Evolutionary conservation across 2,888 invertebrate genomes (phyloP).

Genomic region (Flexamia atlantica): DNA sequence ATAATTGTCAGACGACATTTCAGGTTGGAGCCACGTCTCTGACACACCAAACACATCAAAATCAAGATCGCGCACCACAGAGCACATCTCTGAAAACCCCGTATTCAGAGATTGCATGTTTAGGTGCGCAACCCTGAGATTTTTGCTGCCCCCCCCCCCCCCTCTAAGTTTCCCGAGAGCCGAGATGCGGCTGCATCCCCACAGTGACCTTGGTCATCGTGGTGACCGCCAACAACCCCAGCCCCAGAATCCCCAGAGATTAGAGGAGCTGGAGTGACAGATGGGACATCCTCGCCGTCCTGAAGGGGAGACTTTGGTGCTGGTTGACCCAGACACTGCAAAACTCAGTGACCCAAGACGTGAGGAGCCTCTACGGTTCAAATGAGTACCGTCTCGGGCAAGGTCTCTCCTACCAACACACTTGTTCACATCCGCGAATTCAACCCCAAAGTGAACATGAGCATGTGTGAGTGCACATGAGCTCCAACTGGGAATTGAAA

Average conservation of each 20-base stretch:
- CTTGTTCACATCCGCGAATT: too few relatives aligned
- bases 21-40: too few relatives aligned
- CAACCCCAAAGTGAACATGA: too few relatives aligned
- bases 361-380: slow-evolving; percentile 28
- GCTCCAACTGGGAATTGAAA: too few relatives aligned
- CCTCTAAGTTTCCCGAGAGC: slow-evolving; percentile 19
- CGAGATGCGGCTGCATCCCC: not conserved
- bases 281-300: not conserved
- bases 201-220: not conserved
- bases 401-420: too few relatives aligned
- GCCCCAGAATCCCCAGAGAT: too few relatives aligned
- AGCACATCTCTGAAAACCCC: slow-evolving; percentile 26
- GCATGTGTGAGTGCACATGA: too few relatives aligned
- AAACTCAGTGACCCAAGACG: slow-evolving; percentile 39
- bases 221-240: not conserved
- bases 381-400: too few relatives aligned
- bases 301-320: too few relatives aligned
- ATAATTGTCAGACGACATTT: too few relatives aligned
- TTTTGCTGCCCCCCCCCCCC: not conserved
- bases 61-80: slow-evolving; percentile 13
- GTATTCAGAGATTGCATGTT: slow-evolving; percentile 32
- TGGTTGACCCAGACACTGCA: not conserved
- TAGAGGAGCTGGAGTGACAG: too few relatives aligned
- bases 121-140: too few relatives aligned
- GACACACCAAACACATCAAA: slow-evolving; percentile 26